phyloP scores from a whole-genome alignment of 2,113 vertebrate species.

The Protomyctophum bolini region DNA sequence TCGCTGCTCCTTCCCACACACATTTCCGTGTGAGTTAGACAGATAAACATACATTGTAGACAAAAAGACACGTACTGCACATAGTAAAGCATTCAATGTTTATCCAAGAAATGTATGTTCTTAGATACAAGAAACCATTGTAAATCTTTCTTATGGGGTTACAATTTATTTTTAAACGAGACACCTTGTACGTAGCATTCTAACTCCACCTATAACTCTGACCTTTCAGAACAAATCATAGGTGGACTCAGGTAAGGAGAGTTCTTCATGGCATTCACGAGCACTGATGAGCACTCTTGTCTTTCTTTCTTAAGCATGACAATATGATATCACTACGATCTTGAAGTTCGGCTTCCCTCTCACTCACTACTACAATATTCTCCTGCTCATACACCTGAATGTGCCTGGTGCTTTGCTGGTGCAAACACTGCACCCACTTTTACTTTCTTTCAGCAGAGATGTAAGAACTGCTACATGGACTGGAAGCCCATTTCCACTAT shows the following conservation, averaged over 20 bases:
- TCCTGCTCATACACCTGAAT: constrained; percentile 18
- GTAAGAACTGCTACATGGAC: not conserved
- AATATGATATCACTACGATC: constrained; percentile 18
- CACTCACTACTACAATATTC: constrained; percentile 1
- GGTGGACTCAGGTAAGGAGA: constrained; percentile 72
- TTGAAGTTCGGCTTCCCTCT: not conserved
- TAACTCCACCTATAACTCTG: constrained; percentile 67
- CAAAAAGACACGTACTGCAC: no score
- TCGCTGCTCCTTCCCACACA: no score
- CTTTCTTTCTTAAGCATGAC: constrained; percentile 37
- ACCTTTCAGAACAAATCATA: constrained; percentile 70
- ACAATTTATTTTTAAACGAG: not conserved
- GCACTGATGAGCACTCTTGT: constrained; percentile 5
- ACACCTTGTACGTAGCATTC: constrained; percentile 18
- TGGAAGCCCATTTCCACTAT: no score
- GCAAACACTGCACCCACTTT: constrained; percentile 41
- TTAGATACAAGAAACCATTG: no score
- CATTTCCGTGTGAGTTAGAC: no score
- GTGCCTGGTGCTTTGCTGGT: constrained; percentile 31
- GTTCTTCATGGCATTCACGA: constrained; percentile 31
- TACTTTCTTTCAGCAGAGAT: constrained; percentile 30
- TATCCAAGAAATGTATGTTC: no score
- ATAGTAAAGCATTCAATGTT: no score
- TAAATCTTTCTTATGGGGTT: no score
- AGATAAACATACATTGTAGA: no score